Evolutionary conservation across 1,140 invertebrate genomes (phyloP).

Genomic region (Microplitis mediator): DNA sequence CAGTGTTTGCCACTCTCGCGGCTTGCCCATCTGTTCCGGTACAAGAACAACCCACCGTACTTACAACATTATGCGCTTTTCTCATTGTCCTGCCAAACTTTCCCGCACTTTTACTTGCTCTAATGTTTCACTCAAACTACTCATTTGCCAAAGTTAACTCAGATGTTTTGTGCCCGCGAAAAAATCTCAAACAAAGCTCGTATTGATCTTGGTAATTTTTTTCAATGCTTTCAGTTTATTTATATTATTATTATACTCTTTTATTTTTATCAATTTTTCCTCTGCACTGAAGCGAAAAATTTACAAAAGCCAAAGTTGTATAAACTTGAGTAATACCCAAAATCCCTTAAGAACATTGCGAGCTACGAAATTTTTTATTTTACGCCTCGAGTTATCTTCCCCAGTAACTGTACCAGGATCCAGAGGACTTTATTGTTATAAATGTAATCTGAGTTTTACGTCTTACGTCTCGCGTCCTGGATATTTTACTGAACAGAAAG

Average conservation of each 20-base stretch:
- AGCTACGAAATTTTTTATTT: background rate
- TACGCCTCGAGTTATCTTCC: background rate
- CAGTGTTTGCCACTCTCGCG: constrained; percentile 44
- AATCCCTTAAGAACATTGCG: constrained; percentile 15
- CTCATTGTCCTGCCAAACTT: constrained; percentile 12
- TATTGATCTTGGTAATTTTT: too few relatives aligned
- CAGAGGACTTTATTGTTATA: constrained; percentile 13
- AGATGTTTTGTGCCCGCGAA: background rate
- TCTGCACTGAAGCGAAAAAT: too few relatives aligned
- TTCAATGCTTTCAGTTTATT: too few relatives aligned
- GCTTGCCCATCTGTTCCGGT: constrained; percentile 15
- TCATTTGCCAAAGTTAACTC: background rate
- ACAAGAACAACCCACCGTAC: constrained; percentile 8
- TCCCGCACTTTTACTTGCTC: background rate
- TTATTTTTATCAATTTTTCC: too few relatives aligned
- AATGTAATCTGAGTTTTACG: constrained; percentile 15
- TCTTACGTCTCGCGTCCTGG: background rate
- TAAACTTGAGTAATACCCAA: constrained; percentile 11
- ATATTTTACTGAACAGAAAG: background rate
- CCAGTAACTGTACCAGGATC: background rate
- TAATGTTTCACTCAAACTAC: background rate
- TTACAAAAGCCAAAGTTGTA: too few relatives aligned
- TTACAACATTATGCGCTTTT: background rate
- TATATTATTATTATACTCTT: too few relatives aligned
- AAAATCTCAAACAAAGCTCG: background rate